Percentiles rank a stretch among this genome's conserved stretches.
phyloP scores from a whole-genome alignment of 2,113 vertebrate genomes.

The Ameiurus melas region DNA sequence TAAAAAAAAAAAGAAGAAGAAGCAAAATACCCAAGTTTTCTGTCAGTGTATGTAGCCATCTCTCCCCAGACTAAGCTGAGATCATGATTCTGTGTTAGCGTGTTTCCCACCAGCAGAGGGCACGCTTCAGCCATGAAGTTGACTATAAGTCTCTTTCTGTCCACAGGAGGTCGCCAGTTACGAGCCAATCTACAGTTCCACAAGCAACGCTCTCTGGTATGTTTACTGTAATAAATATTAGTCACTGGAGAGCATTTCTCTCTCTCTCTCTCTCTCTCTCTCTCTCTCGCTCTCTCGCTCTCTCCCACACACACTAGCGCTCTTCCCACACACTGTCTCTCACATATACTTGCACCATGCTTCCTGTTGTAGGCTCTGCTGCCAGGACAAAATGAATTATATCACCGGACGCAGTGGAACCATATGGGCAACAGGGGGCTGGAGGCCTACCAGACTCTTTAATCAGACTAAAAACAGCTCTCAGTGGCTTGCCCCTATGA shows the following conservation, averaged over 20 bases:
- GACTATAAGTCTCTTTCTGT: slow-evolving; percentile 66
- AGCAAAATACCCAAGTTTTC: background rate
- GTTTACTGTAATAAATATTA: slow-evolving; percentile 63
- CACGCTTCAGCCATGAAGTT: slow-evolving; percentile 41
- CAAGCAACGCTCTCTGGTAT: slow-evolving; percentile 92
- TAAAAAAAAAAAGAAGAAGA: background rate
- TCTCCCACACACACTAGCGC: slow-evolving; percentile 45
- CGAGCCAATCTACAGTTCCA: slow-evolving; percentile 83
- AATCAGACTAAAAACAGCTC: slow-evolving; percentile 44
- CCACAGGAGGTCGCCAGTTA: slow-evolving; percentile 87
- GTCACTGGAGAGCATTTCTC: slow-evolving; percentile 50
- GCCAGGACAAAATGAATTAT: slow-evolving; percentile 55
- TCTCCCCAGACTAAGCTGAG: background rate
- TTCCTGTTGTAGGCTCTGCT: slow-evolving; percentile 52
- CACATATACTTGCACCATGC: slow-evolving; percentile 52
- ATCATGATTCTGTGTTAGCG: background rate
- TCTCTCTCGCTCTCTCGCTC: background rate
- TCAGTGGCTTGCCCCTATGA: slow-evolving; percentile 13
- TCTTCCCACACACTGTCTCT: slow-evolving; percentile 56
- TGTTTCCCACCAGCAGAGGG: slow-evolving; percentile 61
- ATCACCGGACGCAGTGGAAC: slow-evolving; percentile 49
- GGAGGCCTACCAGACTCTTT: slow-evolving; percentile 46
- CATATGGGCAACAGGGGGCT: slow-evolving; percentile 48
- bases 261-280: slow-evolving; percentile 26
- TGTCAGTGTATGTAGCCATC: background rate